A percentile compares a stretch with the other conserved stretches of the same genome.
These are phyloP conservation scores for Apogon talboti DNA, from an alignment of 2,797 vertebrate species.

Conservation along the genomic window DNA sequence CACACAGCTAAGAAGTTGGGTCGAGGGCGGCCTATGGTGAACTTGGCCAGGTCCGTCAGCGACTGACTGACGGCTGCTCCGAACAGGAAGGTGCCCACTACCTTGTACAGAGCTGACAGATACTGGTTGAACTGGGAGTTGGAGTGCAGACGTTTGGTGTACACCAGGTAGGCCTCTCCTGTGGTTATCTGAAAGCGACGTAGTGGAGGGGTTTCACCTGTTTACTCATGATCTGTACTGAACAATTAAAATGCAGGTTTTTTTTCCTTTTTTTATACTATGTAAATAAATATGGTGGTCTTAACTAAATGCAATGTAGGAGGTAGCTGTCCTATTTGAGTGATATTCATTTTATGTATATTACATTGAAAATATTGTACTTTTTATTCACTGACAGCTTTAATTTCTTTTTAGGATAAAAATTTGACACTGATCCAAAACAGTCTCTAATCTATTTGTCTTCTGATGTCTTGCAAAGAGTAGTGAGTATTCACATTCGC, in stretches of 20 bases:
- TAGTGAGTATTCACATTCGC: no score
- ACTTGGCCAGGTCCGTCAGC: slow-evolving; percentile 94
- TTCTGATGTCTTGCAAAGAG: no score
- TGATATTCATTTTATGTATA: no score
- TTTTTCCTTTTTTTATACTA: background rate
- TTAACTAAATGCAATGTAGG: no score
- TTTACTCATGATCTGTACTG: no score
- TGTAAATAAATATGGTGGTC: no score
- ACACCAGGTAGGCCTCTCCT: slow-evolving; percentile 90
- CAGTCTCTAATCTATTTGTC: no score
- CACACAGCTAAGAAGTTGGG: slow-evolving; percentile 93
- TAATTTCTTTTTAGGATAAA: no score
- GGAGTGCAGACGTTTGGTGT: slow-evolving; percentile 89
- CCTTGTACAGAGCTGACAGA: slow-evolving; percentile 92
- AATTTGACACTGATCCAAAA: no score
- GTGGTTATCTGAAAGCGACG: slow-evolving; percentile 75
- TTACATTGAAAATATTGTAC: no score
- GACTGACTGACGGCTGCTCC: slow-evolving; percentile 92
- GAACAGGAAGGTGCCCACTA: slow-evolving; percentile 93
- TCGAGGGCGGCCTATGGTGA: slow-evolving; percentile 91
- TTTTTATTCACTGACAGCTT: no score
- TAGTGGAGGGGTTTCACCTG: background rate
- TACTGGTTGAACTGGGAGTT: slow-evolving; percentile 94
- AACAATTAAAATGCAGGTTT: background rate
- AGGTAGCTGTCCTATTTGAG: no score